Conservation (phyloP, 2,888 invertebrate genomes). For the Caenorhabditis parvicauda region DNA sequence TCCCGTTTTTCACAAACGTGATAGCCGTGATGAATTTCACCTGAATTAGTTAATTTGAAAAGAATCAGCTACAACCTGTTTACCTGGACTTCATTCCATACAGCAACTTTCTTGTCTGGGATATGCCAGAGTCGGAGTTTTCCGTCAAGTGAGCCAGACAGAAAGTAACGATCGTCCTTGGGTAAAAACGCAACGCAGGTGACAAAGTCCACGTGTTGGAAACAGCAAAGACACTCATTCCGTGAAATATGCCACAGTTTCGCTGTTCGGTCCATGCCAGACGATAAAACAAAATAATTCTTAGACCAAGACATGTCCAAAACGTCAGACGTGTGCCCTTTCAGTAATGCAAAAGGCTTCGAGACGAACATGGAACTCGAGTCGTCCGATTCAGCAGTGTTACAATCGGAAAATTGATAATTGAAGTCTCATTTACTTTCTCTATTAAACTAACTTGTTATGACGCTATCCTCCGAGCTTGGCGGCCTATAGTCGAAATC, state of each 20-base stretch:
- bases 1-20: slow-evolving; percentile 73
- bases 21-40: slow-evolving; percentile 62
- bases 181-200: slow-evolving; percentile 98
- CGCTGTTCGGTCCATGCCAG: slow-evolving; percentile 74
- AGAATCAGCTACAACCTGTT: background rate
- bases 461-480: slow-evolving; percentile 26
- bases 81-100: slow-evolving; percentile 45
- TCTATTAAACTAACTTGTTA: slow-evolving; percentile 24
- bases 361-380: slow-evolving; percentile 11
- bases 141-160: slow-evolving; percentile 94
- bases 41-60: slow-evolving; percentile 13
- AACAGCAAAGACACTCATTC: slow-evolving; percentile 94
- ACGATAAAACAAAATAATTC: slow-evolving; percentile 63
- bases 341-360: slow-evolving; percentile 28
- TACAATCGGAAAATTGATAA: background rate
- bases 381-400: slow-evolving; percentile 4
- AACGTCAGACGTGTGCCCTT: slow-evolving; percentile 89
- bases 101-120: slow-evolving; percentile 76
- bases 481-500: slow-evolving; percentile 36
- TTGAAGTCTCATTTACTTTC: slow-evolving; percentile 5
- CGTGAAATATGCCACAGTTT: slow-evolving; percentile 94
- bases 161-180: slow-evolving; percentile 78
- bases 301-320: slow-evolving; percentile 98
- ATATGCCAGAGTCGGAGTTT: slow-evolving; percentile 98
- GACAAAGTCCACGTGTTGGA: slow-evolving; percentile 98